Evolutionary conservation across 2,888 invertebrate species (phyloP), one percentile per base, ranked within the genome.

Genomic region (Lissonota sp.): DNA sequence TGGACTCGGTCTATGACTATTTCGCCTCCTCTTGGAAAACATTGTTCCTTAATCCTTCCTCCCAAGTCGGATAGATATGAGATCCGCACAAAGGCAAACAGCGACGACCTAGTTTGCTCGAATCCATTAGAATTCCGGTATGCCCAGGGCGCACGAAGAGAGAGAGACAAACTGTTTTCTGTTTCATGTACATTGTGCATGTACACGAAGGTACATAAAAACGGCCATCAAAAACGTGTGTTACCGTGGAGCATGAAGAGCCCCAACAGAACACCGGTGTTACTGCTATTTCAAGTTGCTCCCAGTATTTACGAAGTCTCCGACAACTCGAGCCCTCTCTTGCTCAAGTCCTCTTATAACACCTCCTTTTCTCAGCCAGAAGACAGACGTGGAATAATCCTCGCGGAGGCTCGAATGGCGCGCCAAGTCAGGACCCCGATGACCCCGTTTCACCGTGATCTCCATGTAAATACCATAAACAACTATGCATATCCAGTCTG

Each of bases 231-330:
- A 46, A 64, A 57, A 55, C 44, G 73, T 26, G 26, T 26, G 39
- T 64, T 64, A 49, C 39, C 12, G 49, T 60, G 53, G 70, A 58
- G 58, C 44, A 63, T 67, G 58, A 63, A 66, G 40, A 71, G 78
- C 66, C 78, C 78, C 75, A 69, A 26, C 26, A 26, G 57, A 64
- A 40, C 72, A 60, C 53, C 44, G 46, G 49, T 58, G 53, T 26
- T 64, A 64, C 57, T 44, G 42, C 74, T 70, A 70, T 70, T 78
- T 64, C 16, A 77, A 75, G 80, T 76, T 70, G 79, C 83, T 84
- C 80, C 82, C 73, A 83, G 80, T 83, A 84, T 83, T 83, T 77
- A 80, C 78, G 26, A 58, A 84, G 77, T 77, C 80, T 75, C 66
- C 71, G 74, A 26, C 79, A 82, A 79, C 82, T 79, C 78, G 75